A percentile compares a stretch with the other conserved stretches of the same genome.
Conservation (phyloP, 2,888 invertebrate species). For the Drosophila nigricruria region DNA sequence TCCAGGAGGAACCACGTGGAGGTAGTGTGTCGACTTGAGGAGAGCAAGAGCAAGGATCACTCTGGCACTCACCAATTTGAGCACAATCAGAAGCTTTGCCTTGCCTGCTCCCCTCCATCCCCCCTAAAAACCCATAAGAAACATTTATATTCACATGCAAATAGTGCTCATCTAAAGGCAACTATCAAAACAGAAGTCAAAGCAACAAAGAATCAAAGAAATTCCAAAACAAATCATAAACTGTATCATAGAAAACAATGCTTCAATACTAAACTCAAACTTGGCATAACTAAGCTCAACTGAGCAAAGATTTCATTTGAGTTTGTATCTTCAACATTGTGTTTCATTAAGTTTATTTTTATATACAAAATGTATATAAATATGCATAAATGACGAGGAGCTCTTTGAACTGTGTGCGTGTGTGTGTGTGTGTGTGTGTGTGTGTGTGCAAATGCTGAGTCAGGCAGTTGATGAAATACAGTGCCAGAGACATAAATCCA, state of each 20-base stretch:
- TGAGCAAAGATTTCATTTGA: background rate
- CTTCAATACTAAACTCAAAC: background rate
- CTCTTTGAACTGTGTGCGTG: slow-evolving; percentile 14
- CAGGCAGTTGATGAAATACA: slow-evolving; percentile 25
- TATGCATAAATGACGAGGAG: slow-evolving; percentile 7
- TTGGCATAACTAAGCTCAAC: background rate
- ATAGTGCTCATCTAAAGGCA: too few species aligned
- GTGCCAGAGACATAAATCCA: slow-evolving; percentile 13
- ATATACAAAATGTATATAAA: background rate
- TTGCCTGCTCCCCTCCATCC: too few species aligned
- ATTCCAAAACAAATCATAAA: background rate
- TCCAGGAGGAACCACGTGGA: too few species aligned
- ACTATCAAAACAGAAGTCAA: background rate
- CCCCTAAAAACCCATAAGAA: too few species aligned
- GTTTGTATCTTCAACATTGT: background rate
- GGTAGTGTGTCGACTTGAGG: too few species aligned
- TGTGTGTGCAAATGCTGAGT: slow-evolving; percentile 42
- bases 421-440: too few species aligned
- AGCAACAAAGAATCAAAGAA: background rate
- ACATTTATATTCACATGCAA: too few species aligned
- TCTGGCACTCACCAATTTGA: too few species aligned
- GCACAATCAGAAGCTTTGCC: too few species aligned
- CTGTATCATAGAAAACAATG: background rate
- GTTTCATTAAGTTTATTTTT: slow-evolving; percentile 9
- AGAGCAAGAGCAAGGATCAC: too few species aligned